A percentile compares a stretch with the other conserved stretches of the same genome.
phyloP scores from a whole-genome alignment of 2,888 invertebrate species.

The Lomographa bimaculata region DNA sequence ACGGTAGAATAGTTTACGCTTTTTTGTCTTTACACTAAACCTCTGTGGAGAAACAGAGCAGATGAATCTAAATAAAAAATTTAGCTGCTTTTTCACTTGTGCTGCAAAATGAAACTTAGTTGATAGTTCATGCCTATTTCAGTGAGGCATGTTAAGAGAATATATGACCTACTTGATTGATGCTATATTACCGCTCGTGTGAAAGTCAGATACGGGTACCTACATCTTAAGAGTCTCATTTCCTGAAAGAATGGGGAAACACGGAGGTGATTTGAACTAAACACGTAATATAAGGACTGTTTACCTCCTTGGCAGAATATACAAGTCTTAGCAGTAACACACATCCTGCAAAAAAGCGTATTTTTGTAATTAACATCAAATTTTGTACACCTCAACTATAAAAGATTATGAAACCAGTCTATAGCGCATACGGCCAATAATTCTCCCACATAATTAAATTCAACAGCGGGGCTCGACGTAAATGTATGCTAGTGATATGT shows the following conservation, averaged over 20 bases:
- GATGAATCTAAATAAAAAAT: not conserved
- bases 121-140: not conserved
- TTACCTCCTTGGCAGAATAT: conserved; percentile 7
- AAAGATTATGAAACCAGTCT: no score
- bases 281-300: conserved; percentile 21
- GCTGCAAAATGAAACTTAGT: no score
- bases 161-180: conserved; percentile 13
- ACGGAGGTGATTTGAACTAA: conserved; percentile 30
- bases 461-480: no score
- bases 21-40: no score
- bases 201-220: conserved; percentile 19
- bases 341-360: no score
- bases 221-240: conserved; percentile 26
- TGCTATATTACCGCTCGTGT: conserved; percentile 17
- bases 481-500: no score
- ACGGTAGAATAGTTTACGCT: no score
- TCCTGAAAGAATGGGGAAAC: conserved; percentile 33
- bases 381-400: no score
- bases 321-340: conserved; percentile 3
- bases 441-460: no score
- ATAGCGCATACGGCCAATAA: no score
- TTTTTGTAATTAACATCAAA: no score
- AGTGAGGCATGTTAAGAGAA: conserved; percentile 9
- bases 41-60: no score
- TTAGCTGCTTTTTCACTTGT: not conserved